Conservation (phyloP, 2,888 invertebrate species). For the Uropetala carovei region DNA sequence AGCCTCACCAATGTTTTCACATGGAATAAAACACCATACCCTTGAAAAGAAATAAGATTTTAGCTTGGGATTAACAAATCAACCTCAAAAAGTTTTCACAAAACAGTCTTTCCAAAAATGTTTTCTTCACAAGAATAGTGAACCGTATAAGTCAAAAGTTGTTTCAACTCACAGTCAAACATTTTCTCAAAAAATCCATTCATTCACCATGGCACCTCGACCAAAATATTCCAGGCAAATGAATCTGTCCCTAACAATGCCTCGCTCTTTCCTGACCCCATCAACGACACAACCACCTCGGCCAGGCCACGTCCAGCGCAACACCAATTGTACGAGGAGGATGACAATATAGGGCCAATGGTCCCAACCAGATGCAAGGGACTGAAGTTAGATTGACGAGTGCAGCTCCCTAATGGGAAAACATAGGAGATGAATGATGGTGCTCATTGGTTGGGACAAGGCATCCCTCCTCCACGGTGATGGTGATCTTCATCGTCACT, state of each 20-base stretch:
- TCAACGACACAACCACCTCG: slow-evolving; percentile 10
- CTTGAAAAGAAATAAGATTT: slow-evolving; percentile 15
- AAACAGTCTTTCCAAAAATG: not conserved
- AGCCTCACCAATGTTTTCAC: slow-evolving; percentile 37
- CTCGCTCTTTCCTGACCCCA: slow-evolving; percentile 17
- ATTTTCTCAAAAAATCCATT: not conserved
- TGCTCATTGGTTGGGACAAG: slow-evolving; percentile 88
- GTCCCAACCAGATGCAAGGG: slow-evolving; percentile 38
- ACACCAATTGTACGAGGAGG: slow-evolving; percentile 12
- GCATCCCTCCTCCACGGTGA: slow-evolving; percentile 81
- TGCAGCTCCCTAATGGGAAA: slow-evolving; percentile 38
- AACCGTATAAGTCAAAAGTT: slow-evolving; percentile 21
- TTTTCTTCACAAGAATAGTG: not conserved
- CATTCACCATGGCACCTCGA: not conserved
- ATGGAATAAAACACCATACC: slow-evolving; percentile 54
- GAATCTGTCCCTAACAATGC: not conserved
- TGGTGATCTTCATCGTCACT: slow-evolving; percentile 83
- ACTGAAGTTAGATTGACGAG: slow-evolving; percentile 5
- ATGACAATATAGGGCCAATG: slow-evolving; percentile 5
- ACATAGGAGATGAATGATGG: not conserved
- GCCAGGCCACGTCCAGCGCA: slow-evolving; percentile 38
- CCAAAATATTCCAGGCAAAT: not conserved
- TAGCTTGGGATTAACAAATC: slow-evolving; percentile 32
- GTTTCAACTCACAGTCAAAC: slow-evolving; percentile 30
- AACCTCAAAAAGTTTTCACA: slow-evolving; percentile 38